These are phyloP conservation scores for Pelecanus crispus DNA, from an alignment of 2,113 vertebrate species.

Conservation along the genomic window DNA sequence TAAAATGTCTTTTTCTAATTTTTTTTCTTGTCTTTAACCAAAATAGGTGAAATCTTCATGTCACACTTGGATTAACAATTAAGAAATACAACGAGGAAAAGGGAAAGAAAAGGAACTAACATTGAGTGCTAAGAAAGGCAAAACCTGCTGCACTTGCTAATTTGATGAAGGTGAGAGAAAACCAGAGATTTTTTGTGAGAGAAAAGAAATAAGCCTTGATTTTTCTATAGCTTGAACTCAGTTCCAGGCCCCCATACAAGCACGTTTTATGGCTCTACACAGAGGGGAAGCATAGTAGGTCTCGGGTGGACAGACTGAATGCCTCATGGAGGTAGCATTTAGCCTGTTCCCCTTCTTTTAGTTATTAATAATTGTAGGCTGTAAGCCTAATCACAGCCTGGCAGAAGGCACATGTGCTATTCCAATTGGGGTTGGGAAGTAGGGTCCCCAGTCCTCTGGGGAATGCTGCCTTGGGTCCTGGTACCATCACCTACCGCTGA, in stretches of 20 bases:
- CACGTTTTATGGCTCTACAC: background rate
- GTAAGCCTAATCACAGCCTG: background rate
- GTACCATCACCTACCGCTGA: background rate
- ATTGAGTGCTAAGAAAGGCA: background rate
- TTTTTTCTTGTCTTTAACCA: background rate
- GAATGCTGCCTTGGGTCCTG: background rate
- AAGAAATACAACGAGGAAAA: background rate
- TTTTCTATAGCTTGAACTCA: background rate
- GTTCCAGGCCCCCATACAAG: background rate
- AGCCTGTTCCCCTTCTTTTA: background rate
- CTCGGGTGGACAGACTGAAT: accelerated
- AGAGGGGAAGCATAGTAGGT: background rate
- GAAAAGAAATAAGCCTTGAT: background rate
- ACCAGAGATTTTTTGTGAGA: background rate
- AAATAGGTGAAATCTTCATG: background rate
- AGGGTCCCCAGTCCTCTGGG: accelerated
- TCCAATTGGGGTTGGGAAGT: background rate
- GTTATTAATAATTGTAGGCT: background rate
- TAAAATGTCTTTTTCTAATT: background rate
- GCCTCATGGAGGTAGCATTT: background rate
- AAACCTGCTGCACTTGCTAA: background rate
- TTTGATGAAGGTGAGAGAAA: background rate
- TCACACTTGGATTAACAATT: background rate
- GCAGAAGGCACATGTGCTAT: background rate
- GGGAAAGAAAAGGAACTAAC: background rate